Percentiles rank a stretch among this genome's conserved stretches.
Evolutionary conservation across 2,888 invertebrate genomes (phyloP).

Genomic region (Cantharis nigra): DNA sequence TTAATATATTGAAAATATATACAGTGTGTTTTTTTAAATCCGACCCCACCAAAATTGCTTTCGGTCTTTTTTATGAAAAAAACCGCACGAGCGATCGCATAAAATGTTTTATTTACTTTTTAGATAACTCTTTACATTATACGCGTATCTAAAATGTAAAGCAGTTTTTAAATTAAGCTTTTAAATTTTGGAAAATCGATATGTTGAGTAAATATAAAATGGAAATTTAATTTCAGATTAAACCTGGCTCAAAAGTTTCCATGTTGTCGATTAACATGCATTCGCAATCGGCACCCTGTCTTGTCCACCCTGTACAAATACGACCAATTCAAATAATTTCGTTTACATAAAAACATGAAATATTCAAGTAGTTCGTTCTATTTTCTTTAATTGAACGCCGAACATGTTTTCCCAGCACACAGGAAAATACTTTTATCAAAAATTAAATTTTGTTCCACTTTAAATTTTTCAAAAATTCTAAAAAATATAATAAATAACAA

Average conservation of each 20-base stretch:
- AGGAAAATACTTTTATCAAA: background rate
- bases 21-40: background rate
- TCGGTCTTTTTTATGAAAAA: background rate
- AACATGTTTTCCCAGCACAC: conserved; percentile 5
- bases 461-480: background rate
- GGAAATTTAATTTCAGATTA: background rate
- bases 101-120: background rate
- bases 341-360: conserved; percentile 16
- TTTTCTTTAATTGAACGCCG: conserved; percentile 9
- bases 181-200: background rate
- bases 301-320: background rate
- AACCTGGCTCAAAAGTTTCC: background rate
- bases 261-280: background rate
- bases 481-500: background rate
- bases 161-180: background rate
- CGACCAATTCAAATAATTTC: background rate
- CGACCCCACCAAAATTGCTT: background rate
- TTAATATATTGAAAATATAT: background rate
- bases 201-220: background rate
- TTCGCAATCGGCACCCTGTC: background rate
- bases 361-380: background rate
- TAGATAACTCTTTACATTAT: background rate
- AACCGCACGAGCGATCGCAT: background rate
- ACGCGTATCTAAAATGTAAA: background rate
- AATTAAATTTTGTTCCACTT: background rate